Evolutionary conservation across 2,888 invertebrate genomes (phyloP).

Genomic region (Pseudolycoriella hygida): DNA sequence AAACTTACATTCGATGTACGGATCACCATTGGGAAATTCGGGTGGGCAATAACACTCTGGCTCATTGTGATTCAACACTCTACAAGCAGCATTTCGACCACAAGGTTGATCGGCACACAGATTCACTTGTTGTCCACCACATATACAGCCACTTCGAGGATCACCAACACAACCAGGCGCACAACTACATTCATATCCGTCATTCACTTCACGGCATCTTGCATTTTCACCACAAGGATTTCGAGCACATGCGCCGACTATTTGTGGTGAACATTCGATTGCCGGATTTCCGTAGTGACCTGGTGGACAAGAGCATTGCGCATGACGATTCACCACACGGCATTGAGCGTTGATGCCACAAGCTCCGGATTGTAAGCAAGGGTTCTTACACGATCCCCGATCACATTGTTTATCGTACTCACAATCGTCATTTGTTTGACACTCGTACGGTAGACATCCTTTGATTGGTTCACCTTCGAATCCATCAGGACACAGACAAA

Average conservation of each 20-base stretch:
- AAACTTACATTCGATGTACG: slow-evolving; percentile 57
- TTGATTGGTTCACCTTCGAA: slow-evolving; percentile 64
- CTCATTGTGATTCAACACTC: slow-evolving; percentile 42
- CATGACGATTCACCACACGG: slow-evolving; percentile 52
- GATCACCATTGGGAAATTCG: slow-evolving; percentile 67
- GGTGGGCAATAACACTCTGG: slow-evolving; percentile 73
- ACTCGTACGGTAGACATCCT: slow-evolving; percentile 60
- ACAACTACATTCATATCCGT: slow-evolving; percentile 69
- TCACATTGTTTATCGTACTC: slow-evolving; percentile 59
- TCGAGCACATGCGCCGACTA: slow-evolving; percentile 53
- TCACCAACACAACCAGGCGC: slow-evolving; percentile 65
- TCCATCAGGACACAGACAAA: slow-evolving; percentile 77
- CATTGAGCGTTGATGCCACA: slow-evolving; percentile 79
- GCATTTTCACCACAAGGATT: slow-evolving; percentile 76
- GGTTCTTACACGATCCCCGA: slow-evolving; percentile 59
- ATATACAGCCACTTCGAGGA: slow-evolving; percentile 61
- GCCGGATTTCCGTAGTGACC: slow-evolving; percentile 54
- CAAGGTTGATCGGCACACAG: slow-evolving; percentile 66
- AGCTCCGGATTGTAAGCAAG: slow-evolving; percentile 54
- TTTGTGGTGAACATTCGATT: slow-evolving; percentile 48
- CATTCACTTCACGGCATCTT: slow-evolving; percentile 57
- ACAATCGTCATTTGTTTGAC: slow-evolving; percentile 58
- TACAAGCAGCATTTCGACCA: slow-evolving; percentile 67
- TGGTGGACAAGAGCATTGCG: slow-evolving; percentile 61
- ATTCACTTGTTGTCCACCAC: slow-evolving; percentile 45